A percentile compares a stretch with the other conserved stretches of the same genome.
Evolutionary conservation across 2,888 invertebrate genomes (phyloP).

Genomic region (Cataglyphis rosenhaueri): DNA sequence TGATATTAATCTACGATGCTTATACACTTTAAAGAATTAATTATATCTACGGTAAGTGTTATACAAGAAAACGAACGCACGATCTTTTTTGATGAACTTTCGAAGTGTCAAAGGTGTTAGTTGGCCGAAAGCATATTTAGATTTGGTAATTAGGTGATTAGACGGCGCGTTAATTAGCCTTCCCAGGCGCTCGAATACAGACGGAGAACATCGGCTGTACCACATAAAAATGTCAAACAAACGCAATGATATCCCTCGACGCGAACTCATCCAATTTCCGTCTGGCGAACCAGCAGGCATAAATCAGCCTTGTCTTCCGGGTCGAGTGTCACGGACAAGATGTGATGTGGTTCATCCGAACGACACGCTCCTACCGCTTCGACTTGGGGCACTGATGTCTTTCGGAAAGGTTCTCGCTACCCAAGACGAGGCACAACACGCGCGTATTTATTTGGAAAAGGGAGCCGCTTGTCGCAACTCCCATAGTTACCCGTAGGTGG

Average conservation of each 20-base stretch:
- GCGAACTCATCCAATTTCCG: slow-evolving; percentile 49
- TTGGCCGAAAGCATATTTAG: background rate
- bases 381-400: slow-evolving; percentile 43
- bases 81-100: background rate
- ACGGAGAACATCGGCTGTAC: slow-evolving; percentile 8
- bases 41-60: background rate
- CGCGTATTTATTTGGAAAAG: slow-evolving; percentile 74
- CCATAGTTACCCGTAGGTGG: slow-evolving; percentile 37
- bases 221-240: slow-evolving; percentile 54
- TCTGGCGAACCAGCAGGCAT: slow-evolving; percentile 46
- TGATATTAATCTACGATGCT: background rate
- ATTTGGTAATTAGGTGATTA: slow-evolving; percentile 25
- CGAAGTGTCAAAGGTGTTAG: slow-evolving; percentile 1
- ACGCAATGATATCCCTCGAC: slow-evolving; percentile 41
- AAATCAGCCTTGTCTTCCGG: slow-evolving; percentile 56
- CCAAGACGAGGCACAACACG: slow-evolving; percentile 37
- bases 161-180: slow-evolving; percentile 44
- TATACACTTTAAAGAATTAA: background rate
- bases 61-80: background rate
- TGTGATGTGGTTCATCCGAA: slow-evolving; percentile 19
- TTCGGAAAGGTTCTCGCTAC: slow-evolving; percentile 41
- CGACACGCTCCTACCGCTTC: slow-evolving; percentile 39
- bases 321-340: slow-evolving; percentile 53
- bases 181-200: slow-evolving; percentile 2
- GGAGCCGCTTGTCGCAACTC: slow-evolving; percentile 62